Evolutionary conservation across 2,113 vertebrate genomes (phyloP), one percentile per base, ranked within the genome.

Genomic region (Condylura cristata): DNA sequence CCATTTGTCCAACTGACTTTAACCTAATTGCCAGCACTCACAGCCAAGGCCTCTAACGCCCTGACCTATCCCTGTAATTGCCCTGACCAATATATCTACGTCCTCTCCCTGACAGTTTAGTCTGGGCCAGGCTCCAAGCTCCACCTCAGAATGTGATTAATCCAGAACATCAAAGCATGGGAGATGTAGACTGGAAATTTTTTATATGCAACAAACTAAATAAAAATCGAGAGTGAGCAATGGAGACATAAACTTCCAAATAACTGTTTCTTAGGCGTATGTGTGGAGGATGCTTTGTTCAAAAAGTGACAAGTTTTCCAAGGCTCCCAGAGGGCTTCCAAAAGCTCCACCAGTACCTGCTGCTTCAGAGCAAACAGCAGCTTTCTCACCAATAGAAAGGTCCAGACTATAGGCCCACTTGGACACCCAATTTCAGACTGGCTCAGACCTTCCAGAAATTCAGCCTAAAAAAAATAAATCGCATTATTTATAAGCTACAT

Each of bases 101-200:
- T 81, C 46, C 22, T 81, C 46, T 86, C 60, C 2, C 70, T 80
- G 83, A 63, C 79, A 68, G 56, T 66, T 68, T 60, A 65, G 72
- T 32, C 74, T 14, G 1, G 84, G 87, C 63, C 56, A 37, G 83
- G 28, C 39, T 95, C 78, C 89, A 92, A 48, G 60, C 66, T 76
- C 60, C 58, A 72, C 60, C 78, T 93, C 91, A 79, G 79, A 95
- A 68, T 89, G 80, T 68, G 60, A 89, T 95, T 96, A 90, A 95
- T 95, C 75, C 13, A 34, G 34, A 89, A 41, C 53, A 66, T 84
- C 58, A 56, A 65, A 70, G 34, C 61, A 82, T 0, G 2, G 53
- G 41, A 84, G 74, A 56, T 1, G 5, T 18, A 65, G 58, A 66
- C 61, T 87, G 91, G 86, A 92, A 91, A 95, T 63, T 75, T 94